Base-by-base conservation (phyloP, 1,140 invertebrate genomes). In the Drosophila pseudoobscura region DNA sequence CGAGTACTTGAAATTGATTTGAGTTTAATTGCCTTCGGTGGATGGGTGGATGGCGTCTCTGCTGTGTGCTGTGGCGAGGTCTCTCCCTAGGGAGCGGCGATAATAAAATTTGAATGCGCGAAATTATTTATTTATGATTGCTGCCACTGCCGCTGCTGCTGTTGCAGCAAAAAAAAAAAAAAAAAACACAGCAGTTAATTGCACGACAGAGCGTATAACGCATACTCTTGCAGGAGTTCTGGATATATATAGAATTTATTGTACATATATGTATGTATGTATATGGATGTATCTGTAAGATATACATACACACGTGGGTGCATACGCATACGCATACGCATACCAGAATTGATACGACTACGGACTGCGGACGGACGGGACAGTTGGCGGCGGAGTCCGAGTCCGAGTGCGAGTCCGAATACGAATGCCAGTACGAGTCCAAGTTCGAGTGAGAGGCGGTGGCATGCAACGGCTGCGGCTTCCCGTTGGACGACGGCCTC, bases 121-220 rank as follows among this genome's bases (percentile, higher is more conserved):
- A 87, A 89, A 91, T 91, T 89, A 90, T 90, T 90, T 90, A 87
- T 91, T 91, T 91, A 90, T 90, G 78, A 90, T 90, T 90, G 75
- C 75, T 74, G 89, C 72, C 11, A 9, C 3, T 35, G 35, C 29
- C 8, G 29, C 70, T 13, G 35, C 11, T 39, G 35, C 29, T 31
- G 29, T 7, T 31, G 29, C 72, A 3, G 9, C 31, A 9, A 3
- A 9, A 35, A 35, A 82, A 83, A 82, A 83, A 15, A 15, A 15
- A 15, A 15, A 88, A 82, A 90, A 90, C 90, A 90, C 89, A 77
- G 89, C 89, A 85, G 78, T 89, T 90, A 90, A 90, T 90, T 90
- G 89, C 80, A 84, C 80, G 85, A 74, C 65, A 75, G 58, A 60
- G 73, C 71, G 70, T 24, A 15, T 52, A 44, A 64, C 64, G 43